phyloP scores from a whole-genome alignment of 2,113 vertebrate species.

The Onychostoma macrolepis region DNA sequence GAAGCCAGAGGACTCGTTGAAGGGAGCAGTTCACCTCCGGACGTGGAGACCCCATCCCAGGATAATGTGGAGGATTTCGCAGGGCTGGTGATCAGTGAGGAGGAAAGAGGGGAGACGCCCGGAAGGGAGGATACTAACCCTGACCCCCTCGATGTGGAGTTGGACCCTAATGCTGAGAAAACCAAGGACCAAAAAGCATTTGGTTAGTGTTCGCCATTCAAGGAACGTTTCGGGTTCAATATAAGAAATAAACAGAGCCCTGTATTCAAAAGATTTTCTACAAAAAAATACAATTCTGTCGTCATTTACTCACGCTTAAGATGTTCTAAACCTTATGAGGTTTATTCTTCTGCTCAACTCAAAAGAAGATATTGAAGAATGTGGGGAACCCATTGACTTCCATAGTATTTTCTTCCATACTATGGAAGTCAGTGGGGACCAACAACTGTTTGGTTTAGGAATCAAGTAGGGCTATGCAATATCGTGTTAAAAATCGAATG shows the following conservation, averaged over 20 bases:
- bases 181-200: conserved; percentile 84
- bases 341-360: too few relatives aligned
- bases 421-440: too few relatives aligned
- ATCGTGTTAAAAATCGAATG: too few relatives aligned
- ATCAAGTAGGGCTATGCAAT: too few relatives aligned
- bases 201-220: conserved; percentile 72
- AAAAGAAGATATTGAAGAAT: too few relatives aligned
- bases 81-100: conserved; percentile 67
- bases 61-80: conserved; percentile 72
- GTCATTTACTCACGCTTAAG: too few relatives aligned
- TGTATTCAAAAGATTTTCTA: not conserved
- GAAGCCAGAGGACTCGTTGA: conserved; percentile 75
- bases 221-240: not conserved
- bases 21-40: conserved; percentile 75
- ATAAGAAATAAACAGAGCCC: not conserved
- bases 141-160: conserved; percentile 84
- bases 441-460: too few relatives aligned
- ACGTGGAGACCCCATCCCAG: conserved; percentile 70
- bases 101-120: conserved; percentile 85
- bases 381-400: too few relatives aligned
- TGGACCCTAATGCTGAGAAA: conserved; percentile 81
- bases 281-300: too few relatives aligned
- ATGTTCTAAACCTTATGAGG: too few relatives aligned
- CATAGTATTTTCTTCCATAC: too few relatives aligned
- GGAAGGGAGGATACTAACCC: conserved; percentile 85